A percentile compares a stretch with the other conserved stretches of the same genome.
Evolutionary conservation across 2,113 vertebrate species (phyloP).

Genomic region (Heloderma charlesbogerti): DNA sequence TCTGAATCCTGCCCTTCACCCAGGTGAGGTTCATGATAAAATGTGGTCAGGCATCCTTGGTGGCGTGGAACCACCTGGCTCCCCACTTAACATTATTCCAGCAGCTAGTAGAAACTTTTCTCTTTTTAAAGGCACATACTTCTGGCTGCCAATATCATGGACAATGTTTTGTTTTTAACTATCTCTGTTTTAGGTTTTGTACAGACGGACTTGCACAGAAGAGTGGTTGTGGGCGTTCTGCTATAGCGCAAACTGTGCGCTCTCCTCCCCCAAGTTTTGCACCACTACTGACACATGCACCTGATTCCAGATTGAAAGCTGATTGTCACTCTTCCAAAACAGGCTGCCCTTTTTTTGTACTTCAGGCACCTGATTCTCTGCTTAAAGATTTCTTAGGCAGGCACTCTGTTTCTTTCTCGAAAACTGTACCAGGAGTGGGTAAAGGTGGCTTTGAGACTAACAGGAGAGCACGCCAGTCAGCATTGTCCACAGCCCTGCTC

Average conservation of each 20-base stretch:
- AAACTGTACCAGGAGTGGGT: too few species aligned
- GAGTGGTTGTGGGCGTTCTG: not conserved
- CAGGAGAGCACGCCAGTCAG: too few species aligned
- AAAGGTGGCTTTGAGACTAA: too few species aligned
- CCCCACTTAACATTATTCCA: not conserved
- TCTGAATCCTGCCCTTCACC: not conserved
- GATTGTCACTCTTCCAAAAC: too few species aligned
- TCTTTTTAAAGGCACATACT: not conserved
- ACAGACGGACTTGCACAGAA: not conserved
- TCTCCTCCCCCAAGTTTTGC: not conserved
- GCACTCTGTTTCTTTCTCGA: too few species aligned
- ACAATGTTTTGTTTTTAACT: not conserved
- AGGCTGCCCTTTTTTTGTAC: too few species aligned
- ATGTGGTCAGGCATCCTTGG: too few species aligned
- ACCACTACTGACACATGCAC: too few species aligned
- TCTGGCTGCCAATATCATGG: not conserved
- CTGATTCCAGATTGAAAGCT: not conserved
- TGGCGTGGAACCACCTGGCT: not conserved
- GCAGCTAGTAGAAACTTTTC: not conserved
- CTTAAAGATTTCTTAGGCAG: too few species aligned
- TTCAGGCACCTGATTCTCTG: too few species aligned
- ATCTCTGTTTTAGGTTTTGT: not conserved
- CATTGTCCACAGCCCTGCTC: too few species aligned
- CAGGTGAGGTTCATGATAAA: too few species aligned
- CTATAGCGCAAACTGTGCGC: not conserved